phyloP scores from a whole-genome alignment of 2,797 vertebrate species.

The Nasua narica region DNA sequence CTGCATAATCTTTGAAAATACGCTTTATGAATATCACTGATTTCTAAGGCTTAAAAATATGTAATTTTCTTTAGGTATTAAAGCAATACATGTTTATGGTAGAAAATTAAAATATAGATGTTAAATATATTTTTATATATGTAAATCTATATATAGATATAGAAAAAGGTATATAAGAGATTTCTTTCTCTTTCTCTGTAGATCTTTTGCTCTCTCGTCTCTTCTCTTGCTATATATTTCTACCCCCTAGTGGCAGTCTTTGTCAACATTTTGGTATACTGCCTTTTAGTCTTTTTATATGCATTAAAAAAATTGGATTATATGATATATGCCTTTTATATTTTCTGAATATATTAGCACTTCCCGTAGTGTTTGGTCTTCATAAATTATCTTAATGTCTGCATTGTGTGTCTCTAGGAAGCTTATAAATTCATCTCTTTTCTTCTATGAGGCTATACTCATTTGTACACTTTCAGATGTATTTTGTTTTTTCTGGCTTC shows the following conservation, averaged over 20 bases:
- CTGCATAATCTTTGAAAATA: slow-evolving; percentile 29
- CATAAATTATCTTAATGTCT: slow-evolving; percentile 15
- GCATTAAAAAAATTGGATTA: not conserved
- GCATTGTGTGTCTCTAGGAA: not conserved
- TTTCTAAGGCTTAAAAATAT: not conserved
- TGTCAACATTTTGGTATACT: not conserved
- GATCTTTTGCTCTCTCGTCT: fast-evolving
- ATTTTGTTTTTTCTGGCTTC: not conserved
- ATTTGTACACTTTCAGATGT: not conserved
- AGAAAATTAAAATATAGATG: slow-evolving; percentile 1
- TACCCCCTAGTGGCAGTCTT: not conserved
- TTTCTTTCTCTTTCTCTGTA: not conserved
- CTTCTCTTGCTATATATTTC: not conserved
- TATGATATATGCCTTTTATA: slow-evolving; percentile 15
- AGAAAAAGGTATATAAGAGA: not conserved
- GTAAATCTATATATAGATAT: not conserved
- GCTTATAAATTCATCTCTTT: slow-evolving; percentile 1
- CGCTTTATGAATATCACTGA: not conserved
- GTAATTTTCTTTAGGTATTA: slow-evolving; percentile 9
- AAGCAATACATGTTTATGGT: not conserved
- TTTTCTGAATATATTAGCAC: not conserved
- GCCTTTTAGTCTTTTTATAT: not conserved
- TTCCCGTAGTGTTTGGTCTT: slow-evolving; percentile 1
- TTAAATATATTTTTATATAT: not conserved
- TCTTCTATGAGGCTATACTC: not conserved